Evolutionary conservation across 2,888 invertebrate species (phyloP), one percentile per base, ranked within the genome.

Genomic region (Galerucella nymphaeae): DNA sequence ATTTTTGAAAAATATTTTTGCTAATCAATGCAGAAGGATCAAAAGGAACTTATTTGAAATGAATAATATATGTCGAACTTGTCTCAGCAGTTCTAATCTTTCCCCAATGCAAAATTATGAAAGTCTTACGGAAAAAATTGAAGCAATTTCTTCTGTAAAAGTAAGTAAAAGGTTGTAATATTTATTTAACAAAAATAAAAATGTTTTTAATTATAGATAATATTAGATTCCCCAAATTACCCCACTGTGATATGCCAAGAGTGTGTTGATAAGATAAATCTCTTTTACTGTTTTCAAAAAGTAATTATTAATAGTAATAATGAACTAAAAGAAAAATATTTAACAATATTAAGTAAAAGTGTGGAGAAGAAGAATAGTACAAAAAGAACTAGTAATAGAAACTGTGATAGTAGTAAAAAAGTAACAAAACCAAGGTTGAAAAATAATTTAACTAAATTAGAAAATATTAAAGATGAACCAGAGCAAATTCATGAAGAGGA

Each of bases 261-360:
- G 74, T 84, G 84, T 72, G 64, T 78, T 6, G 75, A 73, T 16
- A 83, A 83, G 69, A 74, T 83, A 53, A 82, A 82, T 64, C 79
- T 73, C 66, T 79, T 82, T 42, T 83, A 80, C 67, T 81, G 80
- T 69, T 84, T 84, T 73, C 77, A 81, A 59, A 81, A 82, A 78
- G 78, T 82, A 5, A 80, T 84, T 48, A 79, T 81, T 59, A 80
- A 80, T 63, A 77, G 75, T 62, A 78, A 83, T 62, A 75, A 75
- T 50, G 82, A 82, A 70, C 66, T 80, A 45, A 76, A 77, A 71
- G 72, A 66, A 38, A 68, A 63, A 53, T 69, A 63, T 65, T 72
- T 78, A 72, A 75, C 67, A 23, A 42, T 41, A 13, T 70, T 74
- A 67, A 74, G 66, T 71, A 70, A 73, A 58, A 65, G 73, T 66